phyloP scores from a whole-genome alignment of 2,797 vertebrate genomes.

The Furcifer pardalis region DNA sequence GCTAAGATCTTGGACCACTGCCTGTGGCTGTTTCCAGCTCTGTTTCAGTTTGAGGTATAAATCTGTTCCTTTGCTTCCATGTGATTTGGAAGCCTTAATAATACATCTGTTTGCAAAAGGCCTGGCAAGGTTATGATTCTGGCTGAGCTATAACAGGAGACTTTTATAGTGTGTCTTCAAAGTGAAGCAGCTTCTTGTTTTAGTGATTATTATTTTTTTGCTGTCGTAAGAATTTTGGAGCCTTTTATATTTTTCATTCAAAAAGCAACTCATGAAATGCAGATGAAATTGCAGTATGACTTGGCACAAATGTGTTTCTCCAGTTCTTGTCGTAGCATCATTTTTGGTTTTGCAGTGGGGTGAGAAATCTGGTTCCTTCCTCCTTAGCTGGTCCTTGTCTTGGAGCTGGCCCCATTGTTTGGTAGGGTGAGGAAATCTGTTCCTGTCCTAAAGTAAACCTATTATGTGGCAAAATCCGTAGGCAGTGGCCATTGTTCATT shows the following conservation, averaged over 20 bases:
- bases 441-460: background rate
- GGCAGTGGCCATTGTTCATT: background rate
- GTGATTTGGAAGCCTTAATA: slow-evolving; percentile 24
- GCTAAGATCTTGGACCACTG: background rate
- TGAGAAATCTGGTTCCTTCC: background rate
- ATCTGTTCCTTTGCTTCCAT: slow-evolving; percentile 16
- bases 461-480: background rate
- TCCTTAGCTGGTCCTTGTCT: background rate
- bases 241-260: slow-evolving; percentile 39
- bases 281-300: slow-evolving; percentile 57
- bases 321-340: slow-evolving; percentile 48
- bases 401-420: too few relatives aligned
- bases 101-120: slow-evolving; percentile 9
- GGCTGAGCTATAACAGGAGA: slow-evolving; percentile 14
- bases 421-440: too few relatives aligned
- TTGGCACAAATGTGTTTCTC: slow-evolving; percentile 50
- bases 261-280: slow-evolving; percentile 51
- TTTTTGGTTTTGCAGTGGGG: slow-evolving; percentile 39
- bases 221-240: background rate
- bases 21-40: slow-evolving; percentile 32
- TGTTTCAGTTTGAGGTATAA: slow-evolving; percentile 18
- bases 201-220: too few relatives aligned
- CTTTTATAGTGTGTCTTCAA: slow-evolving; percentile 23
- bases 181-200: slow-evolving; percentile 43
- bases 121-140: slow-evolving; percentile 33